Evolutionary conservation across 37 sponge, comb jelly and placozoan species (phyloP).

Genomic region (Mnemiopsis leidyi): DNA sequence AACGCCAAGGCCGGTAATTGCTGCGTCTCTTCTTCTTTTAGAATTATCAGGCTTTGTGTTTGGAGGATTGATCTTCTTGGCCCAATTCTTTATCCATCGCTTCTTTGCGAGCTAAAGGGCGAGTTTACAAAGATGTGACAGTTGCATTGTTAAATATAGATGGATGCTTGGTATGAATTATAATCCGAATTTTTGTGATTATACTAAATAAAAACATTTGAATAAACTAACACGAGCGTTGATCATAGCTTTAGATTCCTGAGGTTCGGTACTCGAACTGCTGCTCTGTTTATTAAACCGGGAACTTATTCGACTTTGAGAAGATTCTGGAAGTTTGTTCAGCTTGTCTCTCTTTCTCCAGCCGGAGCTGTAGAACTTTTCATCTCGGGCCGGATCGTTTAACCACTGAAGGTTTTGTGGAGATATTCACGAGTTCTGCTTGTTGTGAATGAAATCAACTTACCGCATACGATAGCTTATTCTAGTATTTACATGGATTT

Average conservation of each 20-base stretch:
- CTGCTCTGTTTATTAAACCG: conserved; percentile 5
- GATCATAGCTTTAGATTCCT: neutral
- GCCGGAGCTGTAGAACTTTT: neutral
- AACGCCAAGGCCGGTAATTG: neutral
- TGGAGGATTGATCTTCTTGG: neutral
- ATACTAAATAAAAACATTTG: neutral
- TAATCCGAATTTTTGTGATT: too few species aligned
- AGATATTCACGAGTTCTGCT: too few species aligned
- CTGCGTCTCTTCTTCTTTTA: neutral
- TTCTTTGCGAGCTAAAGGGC: too few species aligned
- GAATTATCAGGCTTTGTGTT: neutral
- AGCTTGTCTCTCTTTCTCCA: conserved; percentile 59
- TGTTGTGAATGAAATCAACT: too few species aligned
- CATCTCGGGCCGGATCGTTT: neutral
- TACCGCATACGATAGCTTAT: too few species aligned
- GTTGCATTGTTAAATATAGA: too few species aligned
- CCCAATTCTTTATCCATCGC: neutral
- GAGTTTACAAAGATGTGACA: too few species aligned
- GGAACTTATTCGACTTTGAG: neutral
- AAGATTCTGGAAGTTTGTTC: conserved; percentile 46
- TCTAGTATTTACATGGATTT: too few species aligned
- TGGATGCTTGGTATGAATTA: too few species aligned
- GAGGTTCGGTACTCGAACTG: neutral
- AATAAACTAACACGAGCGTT: conserved; percentile 25
- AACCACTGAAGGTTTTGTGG: conserved; percentile 39